Percentiles rank a stretch among this genome's conserved stretches.
These are phyloP conservation scores for Apodemus agrarius DNA, from an alignment of 2,797 vertebrate genomes.

Conservation along the genomic window DNA sequence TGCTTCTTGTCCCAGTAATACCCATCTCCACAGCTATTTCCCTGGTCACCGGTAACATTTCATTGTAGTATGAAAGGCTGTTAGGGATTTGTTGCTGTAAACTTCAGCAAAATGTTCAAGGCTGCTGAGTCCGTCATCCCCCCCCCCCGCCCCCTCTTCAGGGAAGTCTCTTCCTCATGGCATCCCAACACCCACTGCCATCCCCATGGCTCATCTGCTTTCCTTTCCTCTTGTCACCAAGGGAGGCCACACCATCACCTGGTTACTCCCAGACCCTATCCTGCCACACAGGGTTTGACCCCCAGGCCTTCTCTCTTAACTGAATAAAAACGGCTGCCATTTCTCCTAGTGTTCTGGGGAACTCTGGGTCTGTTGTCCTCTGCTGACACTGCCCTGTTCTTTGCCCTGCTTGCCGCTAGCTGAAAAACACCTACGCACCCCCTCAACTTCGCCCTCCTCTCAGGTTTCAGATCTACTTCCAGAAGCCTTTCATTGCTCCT, in stretches of 20 bases:
- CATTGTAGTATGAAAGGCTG: not conserved
- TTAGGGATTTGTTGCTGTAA: not conserved
- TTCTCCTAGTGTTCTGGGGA: not conserved
- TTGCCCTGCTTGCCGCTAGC: too few species aligned
- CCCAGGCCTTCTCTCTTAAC: not conserved
- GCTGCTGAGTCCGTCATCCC: too few species aligned
- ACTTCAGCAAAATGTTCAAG: not conserved
- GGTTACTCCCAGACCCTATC: not conserved
- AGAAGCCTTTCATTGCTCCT: not conserved
- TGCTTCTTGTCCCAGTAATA: not conserved
- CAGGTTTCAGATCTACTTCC: not conserved
- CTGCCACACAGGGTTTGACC: not conserved
- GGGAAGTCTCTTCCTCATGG: not conserved
- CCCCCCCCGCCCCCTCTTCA: not conserved
- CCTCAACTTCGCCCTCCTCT: not conserved
- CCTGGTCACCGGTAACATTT: not conserved
- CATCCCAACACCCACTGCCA: not conserved
- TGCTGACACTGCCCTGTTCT: not conserved
- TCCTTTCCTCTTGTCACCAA: not conserved
- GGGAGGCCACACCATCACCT: not conserved
- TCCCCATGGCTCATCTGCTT: not conserved
- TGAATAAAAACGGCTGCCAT: not conserved
- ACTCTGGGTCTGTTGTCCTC: not conserved
- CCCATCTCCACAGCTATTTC: not conserved
- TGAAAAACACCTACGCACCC: not conserved